Conservation (phyloP, 2,888 invertebrate genomes). For the Antheraea assamensis region DNA sequence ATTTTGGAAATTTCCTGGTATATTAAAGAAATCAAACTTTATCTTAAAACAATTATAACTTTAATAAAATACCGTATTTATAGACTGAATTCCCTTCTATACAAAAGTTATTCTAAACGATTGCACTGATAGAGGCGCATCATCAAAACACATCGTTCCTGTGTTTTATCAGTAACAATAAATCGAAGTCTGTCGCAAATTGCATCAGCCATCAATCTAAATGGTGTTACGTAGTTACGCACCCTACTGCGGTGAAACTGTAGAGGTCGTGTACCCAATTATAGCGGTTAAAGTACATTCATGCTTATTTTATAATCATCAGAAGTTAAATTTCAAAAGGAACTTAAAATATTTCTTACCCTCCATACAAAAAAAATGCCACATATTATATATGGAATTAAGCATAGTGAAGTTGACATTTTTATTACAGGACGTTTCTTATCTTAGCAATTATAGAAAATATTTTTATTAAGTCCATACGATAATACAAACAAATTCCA, state of each 20-base stretch:
- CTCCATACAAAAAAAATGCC: too few relatives aligned
- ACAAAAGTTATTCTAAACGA: slow-evolving; percentile 29
- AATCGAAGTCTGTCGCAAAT: slow-evolving; percentile 77
- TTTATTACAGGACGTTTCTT: too few relatives aligned
- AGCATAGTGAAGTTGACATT: too few relatives aligned
- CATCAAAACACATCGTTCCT: slow-evolving; percentile 57
- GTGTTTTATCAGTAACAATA: slow-evolving; percentile 73
- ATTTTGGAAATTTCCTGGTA: too few relatives aligned
- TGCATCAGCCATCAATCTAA: slow-evolving; percentile 80
- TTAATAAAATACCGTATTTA: background rate
- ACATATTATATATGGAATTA: too few relatives aligned
- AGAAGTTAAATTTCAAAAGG: background rate
- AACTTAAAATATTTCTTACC: background rate
- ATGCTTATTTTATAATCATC: background rate
- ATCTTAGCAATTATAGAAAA: too few relatives aligned
- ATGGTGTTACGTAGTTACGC: slow-evolving; percentile 74
- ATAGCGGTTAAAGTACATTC: slow-evolving; percentile 30
- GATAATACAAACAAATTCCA: too few relatives aligned
- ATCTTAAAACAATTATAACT: background rate
- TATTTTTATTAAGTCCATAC: too few relatives aligned
- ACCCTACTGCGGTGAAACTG: slow-evolving; percentile 53
- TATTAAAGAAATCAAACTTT: too few relatives aligned
- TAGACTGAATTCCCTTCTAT: background rate
- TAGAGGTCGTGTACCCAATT: slow-evolving; percentile 37
- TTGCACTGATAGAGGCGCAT: slow-evolving; percentile 45